Evolutionary conservation across 2,888 invertebrate genomes (phyloP), one percentile per base, ranked within the genome.

Genomic region (Anaspis maculata): DNA sequence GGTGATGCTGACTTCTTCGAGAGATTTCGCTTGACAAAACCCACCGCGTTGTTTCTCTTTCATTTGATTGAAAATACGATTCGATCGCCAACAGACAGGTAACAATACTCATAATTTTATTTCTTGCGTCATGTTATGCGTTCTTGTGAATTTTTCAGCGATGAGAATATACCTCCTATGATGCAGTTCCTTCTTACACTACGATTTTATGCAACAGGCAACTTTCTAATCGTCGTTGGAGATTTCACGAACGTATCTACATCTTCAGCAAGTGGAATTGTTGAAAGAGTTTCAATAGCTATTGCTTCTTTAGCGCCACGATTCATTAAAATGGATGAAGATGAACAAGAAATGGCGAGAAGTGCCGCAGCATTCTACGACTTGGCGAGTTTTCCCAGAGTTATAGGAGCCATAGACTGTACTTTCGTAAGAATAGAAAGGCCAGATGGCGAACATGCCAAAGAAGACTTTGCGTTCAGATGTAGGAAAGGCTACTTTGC

Each of bases 401-500:
- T 24, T 4, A 24, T 24, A 7, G 24, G 24, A 4, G 24, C 24
- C 11, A 24, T 24, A 10, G 24, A 24, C 24, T 24, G 24, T 10
- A 24, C 24, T 24, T 10, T 24, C 10, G 10, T 24, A 5, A 24
- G 24, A 24, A 24, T 24, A 5, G 24, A 9, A 10, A 7, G 15
- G 6, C 28, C 28, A 13, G 52, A 42, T 24, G 48, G 51, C 25
- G 34, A 49, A 5, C 39, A 50, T 37, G 46, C 45, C 7, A 48
- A 53, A 41, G 41, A n/a, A n/a, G n/a, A n/a, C n/a, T n/a, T n/a
- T n/a, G n/a, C 44, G 14, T 44, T 34, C 16, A 32, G 49, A 25
- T 47, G 42, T 29, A 36, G 50, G 24, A 53, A 50, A 39, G 45
- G 47, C 3, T 51, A 41, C 32, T 56, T 55, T 43, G 46, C 49